Conservation (phyloP, 2,797 vertebrate species). For the Odontamblyopus rebecca region DNA sequence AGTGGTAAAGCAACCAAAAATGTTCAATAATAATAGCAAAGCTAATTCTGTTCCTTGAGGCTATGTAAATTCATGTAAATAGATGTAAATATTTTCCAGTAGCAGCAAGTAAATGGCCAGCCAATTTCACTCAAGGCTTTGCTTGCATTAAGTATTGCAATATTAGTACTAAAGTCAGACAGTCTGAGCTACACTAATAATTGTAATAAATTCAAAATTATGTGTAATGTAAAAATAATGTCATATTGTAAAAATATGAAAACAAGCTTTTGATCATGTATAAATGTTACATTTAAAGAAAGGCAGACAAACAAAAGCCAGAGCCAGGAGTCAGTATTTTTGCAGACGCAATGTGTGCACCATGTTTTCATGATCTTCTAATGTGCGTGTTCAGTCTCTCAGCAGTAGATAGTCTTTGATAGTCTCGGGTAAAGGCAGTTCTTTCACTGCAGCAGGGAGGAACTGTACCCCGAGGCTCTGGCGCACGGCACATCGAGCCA, state of each 20-base stretch:
- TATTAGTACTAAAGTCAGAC: slow-evolving; percentile 9
- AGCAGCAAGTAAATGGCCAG: neutral
- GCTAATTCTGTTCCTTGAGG: slow-evolving; percentile 1
- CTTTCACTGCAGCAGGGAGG: slow-evolving; percentile 87
- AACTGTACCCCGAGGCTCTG: slow-evolving; percentile 87
- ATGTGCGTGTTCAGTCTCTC: slow-evolving; percentile 71
- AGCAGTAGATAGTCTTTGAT: slow-evolving; percentile 91
- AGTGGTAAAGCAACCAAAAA: neutral
- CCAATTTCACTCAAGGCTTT: neutral
- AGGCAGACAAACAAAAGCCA: slow-evolving; percentile 25
- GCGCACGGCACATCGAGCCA: slow-evolving; percentile 87
- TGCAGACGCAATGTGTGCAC: slow-evolving; percentile 41
- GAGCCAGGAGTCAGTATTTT: slow-evolving; percentile 27
- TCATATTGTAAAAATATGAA: slow-evolving; percentile 1
- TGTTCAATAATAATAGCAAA: neutral
- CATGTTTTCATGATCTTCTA: slow-evolving; percentile 35
- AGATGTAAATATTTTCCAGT: neutral
- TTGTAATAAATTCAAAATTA: slow-evolving; percentile 16
- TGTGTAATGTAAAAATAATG: slow-evolving; percentile 6
- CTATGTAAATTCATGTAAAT: slow-evolving; percentile 1
- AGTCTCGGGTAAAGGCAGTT: slow-evolving; percentile 89
- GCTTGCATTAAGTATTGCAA: slow-evolving; percentile 1
- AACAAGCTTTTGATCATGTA: slow-evolving; percentile 8
- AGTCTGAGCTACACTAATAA: slow-evolving; percentile 5
- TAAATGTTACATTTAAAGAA: slow-evolving; percentile 16